phyloP scores from a whole-genome alignment of 2,797 vertebrate genomes.

The Potorous gilbertii region DNA sequence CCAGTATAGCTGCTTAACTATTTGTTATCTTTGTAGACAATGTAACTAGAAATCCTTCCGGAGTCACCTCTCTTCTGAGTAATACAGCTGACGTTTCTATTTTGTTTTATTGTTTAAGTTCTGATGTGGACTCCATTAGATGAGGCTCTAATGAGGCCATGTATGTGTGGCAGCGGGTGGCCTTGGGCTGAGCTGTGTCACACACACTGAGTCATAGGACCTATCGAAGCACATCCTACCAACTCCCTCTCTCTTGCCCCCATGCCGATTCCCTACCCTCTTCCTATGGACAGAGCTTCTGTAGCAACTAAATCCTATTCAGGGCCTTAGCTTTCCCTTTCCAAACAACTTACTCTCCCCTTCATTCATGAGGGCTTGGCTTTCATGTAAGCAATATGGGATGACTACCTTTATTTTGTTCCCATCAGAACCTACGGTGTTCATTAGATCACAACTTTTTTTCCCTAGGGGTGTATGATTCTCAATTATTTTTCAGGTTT shows the following conservation, averaged over 20 bases:
- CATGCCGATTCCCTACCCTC: not conserved
- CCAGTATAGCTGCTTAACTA: not conserved
- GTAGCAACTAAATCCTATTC: not conserved
- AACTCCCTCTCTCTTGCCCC: not conserved
- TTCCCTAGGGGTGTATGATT: not conserved
- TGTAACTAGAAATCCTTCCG: not conserved
- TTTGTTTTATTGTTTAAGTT: not conserved
- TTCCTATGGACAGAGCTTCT: not conserved
- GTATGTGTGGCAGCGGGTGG: not conserved
- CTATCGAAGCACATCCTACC: not conserved
- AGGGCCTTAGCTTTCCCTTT: not conserved
- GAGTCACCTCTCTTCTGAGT: not conserved
- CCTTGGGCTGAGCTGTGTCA: not conserved
- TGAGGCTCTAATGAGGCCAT: not conserved
- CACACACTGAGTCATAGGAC: not conserved
- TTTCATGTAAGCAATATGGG: not conserved
- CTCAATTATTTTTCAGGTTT: not conserved
- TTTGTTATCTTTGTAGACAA: not conserved
- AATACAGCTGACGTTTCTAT: not conserved
- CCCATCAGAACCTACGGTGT: not conserved
- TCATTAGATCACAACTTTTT: not conserved
- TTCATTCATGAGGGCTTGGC: not conserved
- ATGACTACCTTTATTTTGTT: not conserved
- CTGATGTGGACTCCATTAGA: not conserved
- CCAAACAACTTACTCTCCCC: not conserved